Conservation (phyloP, 2,888 invertebrate genomes). For the Clunio marinus region DNA sequence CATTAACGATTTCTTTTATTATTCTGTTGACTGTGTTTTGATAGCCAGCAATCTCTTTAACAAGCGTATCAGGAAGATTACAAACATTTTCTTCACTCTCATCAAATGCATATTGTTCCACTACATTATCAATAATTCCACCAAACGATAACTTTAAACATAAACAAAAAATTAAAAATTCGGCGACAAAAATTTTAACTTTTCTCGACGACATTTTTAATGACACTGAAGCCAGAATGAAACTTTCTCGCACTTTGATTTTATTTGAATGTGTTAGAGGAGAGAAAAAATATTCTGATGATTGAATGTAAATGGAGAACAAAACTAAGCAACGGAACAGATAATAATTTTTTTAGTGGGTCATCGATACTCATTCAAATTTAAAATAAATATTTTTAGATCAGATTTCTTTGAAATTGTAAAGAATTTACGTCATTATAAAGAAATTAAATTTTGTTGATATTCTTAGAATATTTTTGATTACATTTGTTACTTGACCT, state of each 20-base stretch:
- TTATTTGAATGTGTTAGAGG: too few species aligned
- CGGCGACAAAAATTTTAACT: neutral
- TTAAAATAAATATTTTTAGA: too few species aligned
- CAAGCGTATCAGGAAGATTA: slow-evolving; percentile 52
- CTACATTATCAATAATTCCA: slow-evolving; percentile 39
- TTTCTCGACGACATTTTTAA: slow-evolving; percentile 5
- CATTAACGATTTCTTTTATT: slow-evolving; percentile 53
- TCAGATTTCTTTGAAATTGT: too few species aligned
- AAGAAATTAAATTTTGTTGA: too few species aligned
- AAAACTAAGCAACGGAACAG: too few species aligned
- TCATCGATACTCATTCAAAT: too few species aligned
- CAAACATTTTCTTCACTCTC: slow-evolving; percentile 46
- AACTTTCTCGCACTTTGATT: too few species aligned
- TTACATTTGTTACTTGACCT: neutral
- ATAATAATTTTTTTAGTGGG: too few species aligned
- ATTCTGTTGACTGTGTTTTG: slow-evolving; percentile 54
- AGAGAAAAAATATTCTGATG: too few species aligned
- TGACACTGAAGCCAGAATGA: neutral
- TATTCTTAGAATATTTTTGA: too few species aligned
- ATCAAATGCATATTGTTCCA: slow-evolving; percentile 40
- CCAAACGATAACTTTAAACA: neutral
- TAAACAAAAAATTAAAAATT: neutral
- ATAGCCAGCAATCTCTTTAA: slow-evolving; percentile 60
- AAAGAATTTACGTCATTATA: too few species aligned
- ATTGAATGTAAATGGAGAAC: too few species aligned